Conservation (phyloP, 2,888 invertebrate species). For the Rotaria sp. region DNA sequence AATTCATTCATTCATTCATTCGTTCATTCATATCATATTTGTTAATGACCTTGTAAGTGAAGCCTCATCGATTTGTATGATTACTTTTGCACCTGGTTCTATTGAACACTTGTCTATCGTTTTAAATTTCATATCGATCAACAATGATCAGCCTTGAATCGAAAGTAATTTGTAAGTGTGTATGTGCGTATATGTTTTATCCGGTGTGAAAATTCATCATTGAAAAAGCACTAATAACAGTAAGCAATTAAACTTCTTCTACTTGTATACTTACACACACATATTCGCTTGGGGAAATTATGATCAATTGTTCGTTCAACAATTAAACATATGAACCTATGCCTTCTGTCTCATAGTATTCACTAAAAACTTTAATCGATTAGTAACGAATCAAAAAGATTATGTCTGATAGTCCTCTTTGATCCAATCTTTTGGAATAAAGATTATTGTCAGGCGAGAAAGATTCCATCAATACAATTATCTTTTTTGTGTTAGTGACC, state of each 20-base stretch:
- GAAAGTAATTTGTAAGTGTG: conserved; percentile 24
- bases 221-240: conserved; percentile 1
- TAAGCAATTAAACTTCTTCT: conserved; percentile 22
- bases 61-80: background rate
- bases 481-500: background rate
- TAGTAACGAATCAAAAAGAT: background rate
- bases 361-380: background rate
- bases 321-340: background rate
- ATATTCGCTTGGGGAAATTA: conserved; percentile 1
- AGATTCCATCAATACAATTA: conserved; percentile 2
- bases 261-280: background rate
- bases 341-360: background rate
- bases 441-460: conserved; percentile 1
- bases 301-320: conserved; percentile 4
- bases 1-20: background rate
- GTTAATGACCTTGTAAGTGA: conserved; percentile 1
- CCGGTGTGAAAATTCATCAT: conserved; percentile 22
- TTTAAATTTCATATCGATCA: conserved; percentile 1
- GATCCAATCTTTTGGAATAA: background rate
- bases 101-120: conserved; percentile 1
- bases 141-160: conserved; percentile 24
- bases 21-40: background rate
- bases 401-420: background rate
- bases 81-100: conserved; percentile 11
- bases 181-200: background rate